These are phyloP conservation scores for Loripinus fragilis DNA, from an alignment of 2,888 invertebrate species.

Conservation along the genomic window DNA sequence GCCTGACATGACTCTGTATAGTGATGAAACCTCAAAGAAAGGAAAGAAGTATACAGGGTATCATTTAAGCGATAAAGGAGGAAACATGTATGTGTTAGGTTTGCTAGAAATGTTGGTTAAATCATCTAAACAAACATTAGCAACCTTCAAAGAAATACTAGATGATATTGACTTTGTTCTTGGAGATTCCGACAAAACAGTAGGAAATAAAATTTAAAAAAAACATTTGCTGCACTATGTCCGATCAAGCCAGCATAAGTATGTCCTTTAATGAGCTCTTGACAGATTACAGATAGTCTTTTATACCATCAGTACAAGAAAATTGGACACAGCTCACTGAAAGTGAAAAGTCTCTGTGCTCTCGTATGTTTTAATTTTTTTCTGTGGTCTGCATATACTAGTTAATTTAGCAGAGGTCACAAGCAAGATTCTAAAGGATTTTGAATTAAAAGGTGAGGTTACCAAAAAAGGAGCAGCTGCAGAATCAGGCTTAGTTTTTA, in stretches of 20 bases:
- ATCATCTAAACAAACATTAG: conserved; percentile 17
- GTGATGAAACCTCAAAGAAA: conserved; percentile 44
- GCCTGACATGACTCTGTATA: conserved; percentile 27
- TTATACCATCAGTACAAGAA: not conserved
- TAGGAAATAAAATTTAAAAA: conserved; percentile 18
- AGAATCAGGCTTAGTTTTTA: not conserved
- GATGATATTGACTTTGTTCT: conserved; percentile 24
- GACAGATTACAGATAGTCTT: not conserved
- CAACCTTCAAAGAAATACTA: conserved; percentile 33
- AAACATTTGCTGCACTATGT: conserved; percentile 1
- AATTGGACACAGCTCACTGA: conserved; percentile 1
- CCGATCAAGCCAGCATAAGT: not conserved
- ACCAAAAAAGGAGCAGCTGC: not conserved
- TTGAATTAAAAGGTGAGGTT: not conserved
- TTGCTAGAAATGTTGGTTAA: conserved; percentile 33
- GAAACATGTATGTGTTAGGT: conserved; percentile 32
- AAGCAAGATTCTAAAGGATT: not conserved
- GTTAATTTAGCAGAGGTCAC: not conserved
- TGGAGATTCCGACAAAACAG: not conserved
- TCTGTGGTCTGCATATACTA: conserved; percentile 9
- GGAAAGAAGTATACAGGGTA: conserved; percentile 38
- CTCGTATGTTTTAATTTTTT: not conserved
- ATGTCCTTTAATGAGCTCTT: not conserved
- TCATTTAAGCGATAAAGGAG: conserved; percentile 37
- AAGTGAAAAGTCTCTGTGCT: not conserved